Evolutionary conservation across 2,113 vertebrate species (phyloP).

Genomic region (Halichoeres trimaculatus): DNA sequence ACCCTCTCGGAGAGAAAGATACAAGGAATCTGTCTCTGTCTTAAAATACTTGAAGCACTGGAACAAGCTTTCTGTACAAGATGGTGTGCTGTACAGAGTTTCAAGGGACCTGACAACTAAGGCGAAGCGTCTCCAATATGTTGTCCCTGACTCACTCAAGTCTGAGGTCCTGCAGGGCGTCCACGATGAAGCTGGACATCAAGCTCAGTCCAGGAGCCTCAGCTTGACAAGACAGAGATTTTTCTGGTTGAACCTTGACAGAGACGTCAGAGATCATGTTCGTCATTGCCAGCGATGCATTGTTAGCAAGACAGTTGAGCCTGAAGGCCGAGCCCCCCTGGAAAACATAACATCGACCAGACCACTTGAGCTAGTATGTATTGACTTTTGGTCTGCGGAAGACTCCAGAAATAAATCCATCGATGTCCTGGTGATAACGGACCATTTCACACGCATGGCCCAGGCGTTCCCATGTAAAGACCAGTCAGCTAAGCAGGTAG

Average conservation of each 20-base stretch:
- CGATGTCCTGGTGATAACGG: neutral
- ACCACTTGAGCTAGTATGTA: neutral
- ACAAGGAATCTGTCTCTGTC: too few species aligned
- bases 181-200: constrained; percentile 21
- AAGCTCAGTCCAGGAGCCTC: constrained; percentile 20
- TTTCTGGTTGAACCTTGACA: constrained; percentile 37
- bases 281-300: constrained; percentile 1
- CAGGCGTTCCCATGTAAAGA: neutral
- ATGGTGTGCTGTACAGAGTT: constrained; percentile 14
- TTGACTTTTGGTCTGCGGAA: neutral
- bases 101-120: neutral
- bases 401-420: neutral
- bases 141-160: neutral
- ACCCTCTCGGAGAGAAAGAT: too few species aligned
- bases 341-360: neutral
- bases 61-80: neutral
- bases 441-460: constrained; percentile 4
- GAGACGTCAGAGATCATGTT: constrained; percentile 19
- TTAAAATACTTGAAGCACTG: neutral
- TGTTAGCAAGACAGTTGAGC: neutral
- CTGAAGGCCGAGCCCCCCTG: neutral
- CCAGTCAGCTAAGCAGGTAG: constrained; percentile 28
- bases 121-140: neutral
- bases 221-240: constrained; percentile 36
- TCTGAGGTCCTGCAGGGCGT: neutral